Base-by-base conservation (phyloP, 2,797 vertebrate genomes). In the Dipus sagitta region DNA sequence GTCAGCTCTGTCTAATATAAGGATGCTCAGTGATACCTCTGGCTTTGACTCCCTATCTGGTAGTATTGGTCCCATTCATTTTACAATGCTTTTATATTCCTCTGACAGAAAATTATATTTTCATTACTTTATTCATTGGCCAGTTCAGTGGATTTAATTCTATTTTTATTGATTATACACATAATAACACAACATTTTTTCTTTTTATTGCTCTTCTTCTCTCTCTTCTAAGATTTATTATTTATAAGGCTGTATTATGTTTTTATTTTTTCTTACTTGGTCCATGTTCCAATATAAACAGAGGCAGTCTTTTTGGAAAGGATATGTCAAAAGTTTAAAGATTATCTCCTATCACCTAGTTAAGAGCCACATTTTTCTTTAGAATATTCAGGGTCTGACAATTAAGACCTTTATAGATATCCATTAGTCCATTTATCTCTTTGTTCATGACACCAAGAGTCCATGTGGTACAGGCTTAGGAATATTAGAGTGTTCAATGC, bases 31-130 rank as follows among this genome's bases (percentile, higher is more conserved):
- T 28, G 70, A 30, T 67, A 62, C 42, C 30, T 1, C 20, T 52
- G 9, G 1, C 11, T 14, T 90, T 21, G 21, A 38, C 4, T 5
- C 26, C 0, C 0, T n/a, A 62, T 2, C 2, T 34, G 6, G 9
- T 65, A 24, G 12, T 30, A 12, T 13, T 42, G 34, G 42, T 15
- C 2, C 4, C 32, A 70, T 0, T 3, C 67, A 13, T 67, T 30
- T 65, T 67, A 30, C 26, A 54, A 84, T 23, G 60, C 18, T 68
- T n/a, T 34, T 18, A 79, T 83, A 79, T 83, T 87, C 28, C 84
- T 0, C 17, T 58, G 52, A 32, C 2, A 60, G 30, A 70, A 30
- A 32, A 75, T 17, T 80, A 47, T 3, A 58, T 60, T 80, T 60
- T 2, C 8, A 60, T 14, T 14, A 18, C 47, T 81, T n/a, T 70